Base-by-base conservation (phyloP, 2,888 invertebrate genomes). In the Cynaeus angustus region DNA sequence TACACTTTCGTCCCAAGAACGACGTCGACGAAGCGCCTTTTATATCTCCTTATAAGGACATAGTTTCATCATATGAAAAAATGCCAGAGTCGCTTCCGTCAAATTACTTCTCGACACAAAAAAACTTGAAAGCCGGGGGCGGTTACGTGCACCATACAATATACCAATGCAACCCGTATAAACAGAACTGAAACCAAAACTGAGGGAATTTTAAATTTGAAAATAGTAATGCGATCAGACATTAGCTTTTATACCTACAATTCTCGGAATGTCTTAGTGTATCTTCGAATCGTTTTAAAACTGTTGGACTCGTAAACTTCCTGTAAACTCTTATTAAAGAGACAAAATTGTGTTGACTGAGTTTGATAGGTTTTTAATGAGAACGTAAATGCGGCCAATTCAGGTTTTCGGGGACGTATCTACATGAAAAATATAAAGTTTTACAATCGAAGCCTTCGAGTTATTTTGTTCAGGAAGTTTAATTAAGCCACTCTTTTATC, bases 61-160 rank as follows among this genome's bases (percentile, higher is more conserved):
- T 62, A 62, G 68, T 68, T 62, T 62, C 53, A 55, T 62, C 43
- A 65, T 65, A 65, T 65, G 65, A 65, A 65, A 65, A 65, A 65
- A 65, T 65, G 65, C 65, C 53, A n/a, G 65, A 52, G 65, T 65
- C 43, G 53, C 53, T 53, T 55, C 64, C 64, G 64, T 53, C 65
- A 65, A 65, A 65, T 65, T 65, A 65, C 53, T 65, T 53, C 61
- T 33, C n/a, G 10, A 7, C 48, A 62, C 48, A 62, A 50, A 50
- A 62, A 62, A 62, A 12, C 43, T 41, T 45, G 59, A 59, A 59
- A 46, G 30, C 59, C 13, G 14, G 8, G 43, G 26, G 43, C 41
- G 43, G 43, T 1, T 28, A 16, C 12, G 45, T 45, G 45, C 45
- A 30, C 43, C 59, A 59, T 45, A 41, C 30, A 59, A 59, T 45